phyloP scores from a whole-genome alignment of 2,888 invertebrate species.

The Pollenia angustigena region DNA sequence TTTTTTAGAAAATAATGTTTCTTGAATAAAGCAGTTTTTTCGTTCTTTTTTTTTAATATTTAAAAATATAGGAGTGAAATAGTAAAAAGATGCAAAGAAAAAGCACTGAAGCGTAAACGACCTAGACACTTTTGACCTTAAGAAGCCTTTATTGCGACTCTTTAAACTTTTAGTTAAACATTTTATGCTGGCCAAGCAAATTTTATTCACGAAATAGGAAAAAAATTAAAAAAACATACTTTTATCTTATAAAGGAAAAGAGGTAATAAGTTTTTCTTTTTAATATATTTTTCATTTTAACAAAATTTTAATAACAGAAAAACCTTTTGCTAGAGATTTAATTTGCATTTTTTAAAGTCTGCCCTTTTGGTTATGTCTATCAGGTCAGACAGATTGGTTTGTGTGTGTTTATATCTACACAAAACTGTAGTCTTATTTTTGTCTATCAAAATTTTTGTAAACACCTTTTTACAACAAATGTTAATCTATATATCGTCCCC shows the following conservation, averaged over 20 bases:
- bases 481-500: too few species aligned
- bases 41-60: too few species aligned
- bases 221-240: background rate
- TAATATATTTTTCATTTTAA: background rate
- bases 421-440: background rate
- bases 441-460: background rate
- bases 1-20: too few species aligned
- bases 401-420: too few species aligned
- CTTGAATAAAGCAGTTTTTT: too few species aligned
- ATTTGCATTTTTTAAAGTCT: background rate
- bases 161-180: too few species aligned
- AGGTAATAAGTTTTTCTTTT: background rate
- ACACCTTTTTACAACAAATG: background rate
- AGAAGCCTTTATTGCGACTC: too few species aligned
- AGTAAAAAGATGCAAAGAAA: too few species aligned
- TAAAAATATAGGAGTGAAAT: too few species aligned
- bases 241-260: background rate
- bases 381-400: too few species aligned
- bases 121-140: too few species aligned
- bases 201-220: background rate
- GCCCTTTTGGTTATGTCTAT: background rate
- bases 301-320: background rate
- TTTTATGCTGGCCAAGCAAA: background rate
- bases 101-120: too few species aligned
- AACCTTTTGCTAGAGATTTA: background rate